Percentiles rank a stretch among this genome's conserved stretches.
These are phyloP conservation scores for Berghia stephanieae DNA, from an alignment of 1,140 invertebrate species.

Conservation along the genomic window DNA sequence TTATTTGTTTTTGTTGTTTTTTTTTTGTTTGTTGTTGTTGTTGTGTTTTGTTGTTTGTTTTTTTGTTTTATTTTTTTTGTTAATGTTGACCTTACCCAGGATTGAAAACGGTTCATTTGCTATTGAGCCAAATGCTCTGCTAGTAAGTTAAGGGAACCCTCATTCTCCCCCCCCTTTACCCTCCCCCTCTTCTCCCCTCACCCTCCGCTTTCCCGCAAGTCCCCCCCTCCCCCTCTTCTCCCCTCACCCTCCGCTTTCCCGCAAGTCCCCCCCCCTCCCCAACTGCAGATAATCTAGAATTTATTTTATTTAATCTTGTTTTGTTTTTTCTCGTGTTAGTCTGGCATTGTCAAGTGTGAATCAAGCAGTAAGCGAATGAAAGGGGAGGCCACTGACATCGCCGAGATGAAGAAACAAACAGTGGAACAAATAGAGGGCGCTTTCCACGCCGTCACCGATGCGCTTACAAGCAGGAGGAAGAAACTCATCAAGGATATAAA, in stretches of 20 bases:
- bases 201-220: not conserved
- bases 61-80: not conserved
- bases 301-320: too few relatives aligned
- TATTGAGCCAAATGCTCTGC: too few relatives aligned
- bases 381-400: not conserved
- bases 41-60: not conserved
- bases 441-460: constrained; percentile 15
- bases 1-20: not conserved
- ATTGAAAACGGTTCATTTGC: too few relatives aligned
- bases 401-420: constrained; percentile 15
- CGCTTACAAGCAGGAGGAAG: not conserved
- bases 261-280: too few relatives aligned
- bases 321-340: not conserved
- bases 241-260: not conserved
- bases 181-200: not conserved
- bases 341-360: constrained; percentile 18
- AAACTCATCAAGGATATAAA: constrained; percentile 22
- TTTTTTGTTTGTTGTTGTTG: not conserved
- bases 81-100: too few relatives aligned
- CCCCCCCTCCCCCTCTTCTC: not conserved
- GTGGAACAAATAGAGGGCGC: constrained; percentile 18
- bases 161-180: not conserved
- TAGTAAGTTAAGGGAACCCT: too few relatives aligned
- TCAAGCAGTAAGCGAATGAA: constrained; percentile 13
- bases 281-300: too few relatives aligned